A percentile compares a stretch with the other conserved stretches of the same genome.
These are phyloP conservation scores for Epistrophella euchroma DNA, from an alignment of 2,888 invertebrate genomes.

Conservation along the genomic window DNA sequence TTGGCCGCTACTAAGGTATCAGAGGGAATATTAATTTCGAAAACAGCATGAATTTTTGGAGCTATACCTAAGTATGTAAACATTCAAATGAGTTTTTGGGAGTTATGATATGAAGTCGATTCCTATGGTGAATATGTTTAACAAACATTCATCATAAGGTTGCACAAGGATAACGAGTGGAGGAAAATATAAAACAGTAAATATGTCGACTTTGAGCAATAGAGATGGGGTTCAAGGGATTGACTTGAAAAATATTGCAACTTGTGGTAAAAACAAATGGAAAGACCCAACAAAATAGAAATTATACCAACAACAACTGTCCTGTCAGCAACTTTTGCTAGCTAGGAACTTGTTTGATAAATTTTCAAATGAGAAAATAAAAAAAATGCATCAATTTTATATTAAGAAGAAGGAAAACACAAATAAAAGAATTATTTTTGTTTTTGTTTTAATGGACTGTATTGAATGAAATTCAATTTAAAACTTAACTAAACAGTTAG, in stretches of 20 bases:
- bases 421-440: too few species aligned
- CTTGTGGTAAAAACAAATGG: background rate
- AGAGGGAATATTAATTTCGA: conserved; percentile 59
- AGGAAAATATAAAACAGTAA: conserved; percentile 45
- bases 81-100: conserved; percentile 27
- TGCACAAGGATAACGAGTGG: conserved; percentile 7
- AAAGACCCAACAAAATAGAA: background rate
- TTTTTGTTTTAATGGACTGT: too few species aligned
- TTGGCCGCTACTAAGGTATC: conserved; percentile 18
- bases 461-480: too few species aligned
- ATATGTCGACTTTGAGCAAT: conserved; percentile 22
- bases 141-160: conserved; percentile 60
- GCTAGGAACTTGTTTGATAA: too few species aligned
- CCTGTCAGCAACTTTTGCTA: too few species aligned
- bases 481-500: too few species aligned
- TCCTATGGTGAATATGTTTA: conserved; percentile 37
- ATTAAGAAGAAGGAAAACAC: too few species aligned
- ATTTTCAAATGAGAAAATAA: too few species aligned
- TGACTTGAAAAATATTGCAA: conserved; percentile 1
- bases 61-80: conserved; percentile 1
- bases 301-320: too few species aligned
- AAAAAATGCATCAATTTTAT: too few species aligned
- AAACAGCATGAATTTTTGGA: conserved; percentile 56
- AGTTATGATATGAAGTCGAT: conserved; percentile 13
- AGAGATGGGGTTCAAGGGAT: conserved; percentile 25